Conservation (phyloP, 2,888 invertebrate genomes). For the Heliconius hortense region DNA sequence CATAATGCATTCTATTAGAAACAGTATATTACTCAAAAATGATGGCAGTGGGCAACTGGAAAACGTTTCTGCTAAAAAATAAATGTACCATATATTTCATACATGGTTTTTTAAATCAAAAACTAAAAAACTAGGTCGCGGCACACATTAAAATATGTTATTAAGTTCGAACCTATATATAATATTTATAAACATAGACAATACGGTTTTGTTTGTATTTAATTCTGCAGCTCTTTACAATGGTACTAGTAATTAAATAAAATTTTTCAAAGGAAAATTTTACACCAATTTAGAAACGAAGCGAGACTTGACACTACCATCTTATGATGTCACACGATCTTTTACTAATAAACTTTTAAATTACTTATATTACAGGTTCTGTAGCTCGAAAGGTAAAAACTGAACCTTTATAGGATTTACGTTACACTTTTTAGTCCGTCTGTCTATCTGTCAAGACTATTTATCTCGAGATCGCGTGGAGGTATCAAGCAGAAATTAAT, state of each 20-base stretch:
- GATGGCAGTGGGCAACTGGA: conserved; percentile 5
- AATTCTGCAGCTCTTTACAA: not conserved
- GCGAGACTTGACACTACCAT: not conserved
- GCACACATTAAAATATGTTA: conserved; percentile 14
- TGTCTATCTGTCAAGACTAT: no score
- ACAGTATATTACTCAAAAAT: conserved; percentile 9
- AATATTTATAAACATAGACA: not conserved
- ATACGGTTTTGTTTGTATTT: not conserved
- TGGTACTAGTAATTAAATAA: not conserved
- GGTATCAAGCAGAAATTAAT: no score
- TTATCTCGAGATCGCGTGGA: no score
- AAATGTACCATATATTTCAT: conserved; percentile 3
- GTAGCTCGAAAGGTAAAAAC: no score
- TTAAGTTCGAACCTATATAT: conserved; percentile 17
- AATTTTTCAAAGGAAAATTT: not conserved
- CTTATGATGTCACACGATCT: not conserved
- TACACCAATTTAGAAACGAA: not conserved
- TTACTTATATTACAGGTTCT: no score
- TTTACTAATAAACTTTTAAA: no score
- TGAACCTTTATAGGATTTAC: no score
- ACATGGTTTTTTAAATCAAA: conserved; percentile 9
- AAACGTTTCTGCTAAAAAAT: conserved; percentile 5
- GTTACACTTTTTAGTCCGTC: no score
- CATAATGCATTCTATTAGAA: conserved; percentile 4
- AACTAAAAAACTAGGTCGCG: conserved; percentile 9